These are phyloP conservation scores for Syrrhaptes paradoxus DNA, from an alignment of 2,113 vertebrate species.

Conservation along the genomic window DNA sequence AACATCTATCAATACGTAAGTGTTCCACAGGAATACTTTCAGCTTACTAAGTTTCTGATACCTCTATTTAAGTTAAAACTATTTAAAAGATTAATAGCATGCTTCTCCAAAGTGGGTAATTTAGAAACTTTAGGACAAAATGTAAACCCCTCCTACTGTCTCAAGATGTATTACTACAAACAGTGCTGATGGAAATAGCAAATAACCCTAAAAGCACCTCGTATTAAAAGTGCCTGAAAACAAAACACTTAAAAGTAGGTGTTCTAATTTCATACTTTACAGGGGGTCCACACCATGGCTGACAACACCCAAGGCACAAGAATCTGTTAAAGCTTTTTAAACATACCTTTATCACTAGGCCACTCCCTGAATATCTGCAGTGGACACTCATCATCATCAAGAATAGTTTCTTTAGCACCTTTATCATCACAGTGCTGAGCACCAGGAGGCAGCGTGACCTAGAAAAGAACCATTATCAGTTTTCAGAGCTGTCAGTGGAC, in stretches of 20 bases:
- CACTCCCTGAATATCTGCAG: slow-evolving; percentile 97
- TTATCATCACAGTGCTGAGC: slow-evolving; percentile 91
- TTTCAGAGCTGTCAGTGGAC: background rate
- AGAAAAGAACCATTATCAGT: background rate
- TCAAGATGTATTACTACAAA: background rate
- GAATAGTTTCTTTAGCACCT: slow-evolving; percentile 87
- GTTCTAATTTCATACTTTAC: background rate
- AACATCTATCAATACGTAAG: background rate
- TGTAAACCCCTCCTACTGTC: background rate
- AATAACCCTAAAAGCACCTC: background rate
- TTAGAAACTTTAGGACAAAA: background rate
- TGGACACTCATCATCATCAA: slow-evolving; percentile 93
- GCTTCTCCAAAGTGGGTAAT: background rate
- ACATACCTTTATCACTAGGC: slow-evolving; percentile 92
- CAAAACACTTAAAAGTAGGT: background rate
- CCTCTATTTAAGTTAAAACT: background rate
- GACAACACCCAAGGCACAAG: background rate
- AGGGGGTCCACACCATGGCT: background rate
- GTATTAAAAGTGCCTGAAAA: background rate
- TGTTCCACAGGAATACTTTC: background rate
- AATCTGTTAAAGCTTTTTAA: background rate
- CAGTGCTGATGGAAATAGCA: background rate
- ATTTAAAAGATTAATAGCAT: background rate
- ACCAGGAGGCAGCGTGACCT: slow-evolving; percentile 83
- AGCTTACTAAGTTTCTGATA: background rate